Base-by-base conservation (phyloP, 2,888 invertebrate species). In the Poecilobothrus nobilitatus region DNA sequence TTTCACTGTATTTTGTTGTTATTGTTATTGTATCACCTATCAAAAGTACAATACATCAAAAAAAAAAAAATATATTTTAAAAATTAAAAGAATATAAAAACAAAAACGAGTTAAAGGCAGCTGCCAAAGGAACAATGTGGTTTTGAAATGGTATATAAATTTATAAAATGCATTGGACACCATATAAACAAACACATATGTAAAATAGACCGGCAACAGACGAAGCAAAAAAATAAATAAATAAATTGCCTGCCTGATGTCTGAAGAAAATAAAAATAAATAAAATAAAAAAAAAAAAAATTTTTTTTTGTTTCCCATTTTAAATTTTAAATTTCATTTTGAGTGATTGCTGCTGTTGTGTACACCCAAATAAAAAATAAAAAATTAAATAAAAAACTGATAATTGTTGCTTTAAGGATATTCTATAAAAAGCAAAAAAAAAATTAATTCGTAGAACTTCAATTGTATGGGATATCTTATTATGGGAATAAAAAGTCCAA, bases 61-160 rank as follows among this genome's bases (percentile, higher is more conserved):
- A 41, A 12, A 41, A n/a, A n/a, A n/a, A n/a, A n/a, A n/a, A n/a
- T n/a, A n/a, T n/a, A n/a, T n/a, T n/a, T n/a, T n/a, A n/a, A n/a
- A n/a, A n/a, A n/a, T n/a, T n/a, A n/a, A n/a, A 12, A 9, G 15
- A n/a, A 12, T 12, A 53, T n/a, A n/a, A n/a, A n/a, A n/a, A n/a
- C n/a, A 53, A 53, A 53, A 53, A 53, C n/a, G 53, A 53, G 53
- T 53, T 53, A 53, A 53, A 53, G 53, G 53, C 53, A 53, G 53
- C 53, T 53, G 53, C 53, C n/a, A 53, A 53, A 53, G 53, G n/a
- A 53, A 53, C 53, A 53, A 53, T 53, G 53, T 53, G 18, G 18
- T 53, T 27, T 53, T 53, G n/a, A 53, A 53, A 53, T 53, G 53
- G 18, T 6, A 53, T 12, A 53, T 1, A n/a, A n/a, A 53, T 12